phyloP scores from a whole-genome alignment of 2,797 vertebrate species.

The Trachurus trachurus region DNA sequence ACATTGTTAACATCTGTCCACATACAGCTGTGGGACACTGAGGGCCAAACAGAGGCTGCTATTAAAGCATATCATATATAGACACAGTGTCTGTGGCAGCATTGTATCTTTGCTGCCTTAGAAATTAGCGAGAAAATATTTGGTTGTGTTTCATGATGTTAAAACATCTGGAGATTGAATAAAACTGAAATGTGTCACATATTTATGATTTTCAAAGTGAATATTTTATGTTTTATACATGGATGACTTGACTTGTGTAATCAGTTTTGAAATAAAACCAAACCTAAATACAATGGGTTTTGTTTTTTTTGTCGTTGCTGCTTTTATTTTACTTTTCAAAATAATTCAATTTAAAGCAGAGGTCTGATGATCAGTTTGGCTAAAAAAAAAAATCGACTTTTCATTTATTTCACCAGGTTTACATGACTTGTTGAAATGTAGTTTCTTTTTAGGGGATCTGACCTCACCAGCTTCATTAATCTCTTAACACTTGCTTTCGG shows the following conservation, averaged over 20 bases:
- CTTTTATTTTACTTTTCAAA: background rate
- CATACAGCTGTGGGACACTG: background rate
- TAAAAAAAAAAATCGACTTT: background rate
- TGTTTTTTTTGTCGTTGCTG: background rate
- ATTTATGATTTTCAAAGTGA: slow-evolving; percentile 19
- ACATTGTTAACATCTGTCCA: background rate
- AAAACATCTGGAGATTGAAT: background rate
- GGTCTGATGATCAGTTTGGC: no score
- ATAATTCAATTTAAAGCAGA: no score
- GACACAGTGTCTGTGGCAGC: background rate
- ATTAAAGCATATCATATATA: background rate
- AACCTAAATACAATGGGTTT: background rate
- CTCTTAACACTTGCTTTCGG: no score
- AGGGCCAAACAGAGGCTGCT: background rate
- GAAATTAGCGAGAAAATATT: background rate
- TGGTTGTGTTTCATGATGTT: slow-evolving; percentile 12
- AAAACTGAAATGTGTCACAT: slow-evolving; percentile 6
- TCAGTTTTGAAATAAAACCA: slow-evolving; percentile 24
- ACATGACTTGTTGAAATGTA: background rate
- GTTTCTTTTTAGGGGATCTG: no score
- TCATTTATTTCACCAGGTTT: background rate
- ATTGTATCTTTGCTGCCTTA: background rate
- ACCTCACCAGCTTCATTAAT: background rate
- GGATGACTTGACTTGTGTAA: slow-evolving; percentile 3
- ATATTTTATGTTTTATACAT: slow-evolving; percentile 18